Percentiles rank a stretch among this genome's conserved stretches.
These are phyloP conservation scores for roundworm (Caenorhabditis elegans) DNA, from an alignment of 1,140 invertebrate species.

Conservation along the genomic window WBcel235 BX284606.5:7128501-7129000, in stretches of 20 bases:
- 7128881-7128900: no score
- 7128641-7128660: neutral
- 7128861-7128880: neutral
- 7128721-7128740: slow-evolving; percentile 20
- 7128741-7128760: neutral
- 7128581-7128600: neutral
- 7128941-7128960: no score
- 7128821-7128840: neutral
- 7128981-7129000: no score
- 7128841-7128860: neutral
- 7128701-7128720: neutral
- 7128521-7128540: no score
- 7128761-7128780: neutral
- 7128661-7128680: neutral
- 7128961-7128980: no score
- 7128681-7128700: neutral
- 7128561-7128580: neutral
- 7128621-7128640: neutral
- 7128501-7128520: no score
- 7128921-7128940: no score
- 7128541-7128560: no score
- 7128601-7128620: slow-evolving; percentile 3
- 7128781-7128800: neutral
- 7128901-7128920: no score
- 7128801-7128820: slow-evolving; percentile 19